Percentiles rank a stretch among this genome's conserved stretches.
phyloP scores from a whole-genome alignment of 2,113 vertebrate species.

The Heterotilapia buettikoferi region DNA sequence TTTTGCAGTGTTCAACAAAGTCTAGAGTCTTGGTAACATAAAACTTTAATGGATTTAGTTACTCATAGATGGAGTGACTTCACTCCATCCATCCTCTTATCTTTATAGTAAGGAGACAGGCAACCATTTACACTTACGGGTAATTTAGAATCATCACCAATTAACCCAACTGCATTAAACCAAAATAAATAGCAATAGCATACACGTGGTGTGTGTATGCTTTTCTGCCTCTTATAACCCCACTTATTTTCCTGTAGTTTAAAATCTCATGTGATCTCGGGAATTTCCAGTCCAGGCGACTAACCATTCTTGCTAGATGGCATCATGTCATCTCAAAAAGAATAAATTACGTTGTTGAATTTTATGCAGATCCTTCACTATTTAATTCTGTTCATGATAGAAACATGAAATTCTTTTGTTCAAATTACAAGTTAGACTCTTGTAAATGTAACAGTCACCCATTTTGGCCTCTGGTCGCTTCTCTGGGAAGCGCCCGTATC shows the following conservation, averaged over 20 bases:
- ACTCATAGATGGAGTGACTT: neutral
- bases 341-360: neutral
- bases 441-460: neutral
- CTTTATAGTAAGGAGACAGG: neutral
- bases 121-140: neutral
- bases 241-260: neutral
- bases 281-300: neutral
- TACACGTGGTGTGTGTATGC: neutral
- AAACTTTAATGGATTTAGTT: neutral
- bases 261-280: neutral
- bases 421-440: neutral
- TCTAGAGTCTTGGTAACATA: neutral
- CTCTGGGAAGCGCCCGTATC: fast-evolving
- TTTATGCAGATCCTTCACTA: fast-evolving
- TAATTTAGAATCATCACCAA: neutral
- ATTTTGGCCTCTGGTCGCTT: neutral
- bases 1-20: neutral
- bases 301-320: neutral
- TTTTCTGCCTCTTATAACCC: neutral
- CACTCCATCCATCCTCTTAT: neutral
- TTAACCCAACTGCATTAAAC: neutral
- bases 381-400: neutral
- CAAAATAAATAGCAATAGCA: neutral
- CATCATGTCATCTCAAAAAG: neutral
- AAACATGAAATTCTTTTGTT: neutral